Conservation (phyloP, 92 coral and sea anemone genomes). For the Palythoa grandiflora region DNA sequence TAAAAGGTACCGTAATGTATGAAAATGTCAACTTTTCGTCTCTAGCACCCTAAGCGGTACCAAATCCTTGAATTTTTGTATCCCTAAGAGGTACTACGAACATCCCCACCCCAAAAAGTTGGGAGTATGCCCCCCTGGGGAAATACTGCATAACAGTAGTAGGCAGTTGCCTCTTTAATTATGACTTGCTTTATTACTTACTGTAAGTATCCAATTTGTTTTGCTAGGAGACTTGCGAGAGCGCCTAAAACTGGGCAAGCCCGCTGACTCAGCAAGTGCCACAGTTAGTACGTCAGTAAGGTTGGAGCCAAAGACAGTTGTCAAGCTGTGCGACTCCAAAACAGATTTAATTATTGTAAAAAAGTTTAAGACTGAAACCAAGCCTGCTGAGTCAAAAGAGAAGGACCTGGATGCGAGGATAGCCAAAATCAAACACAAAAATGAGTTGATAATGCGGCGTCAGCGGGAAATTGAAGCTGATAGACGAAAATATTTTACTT, state of each 20-base stretch:
- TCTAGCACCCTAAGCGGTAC: too few species aligned
- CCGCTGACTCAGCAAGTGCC: constrained; percentile 10
- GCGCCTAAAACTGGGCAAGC: background rate
- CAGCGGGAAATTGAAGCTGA: constrained; percentile 82
- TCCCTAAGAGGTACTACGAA: too few species aligned
- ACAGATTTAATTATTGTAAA: constrained; percentile 45
- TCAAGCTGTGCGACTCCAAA: constrained; percentile 37
- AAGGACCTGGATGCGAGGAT: constrained; percentile 86
- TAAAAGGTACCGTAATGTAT: too few species aligned
- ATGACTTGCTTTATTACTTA: background rate
- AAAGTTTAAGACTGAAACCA: constrained; percentile 42
- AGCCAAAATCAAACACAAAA: constrained; percentile 73
- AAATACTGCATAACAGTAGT: too few species aligned
- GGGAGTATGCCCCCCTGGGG: too few species aligned
- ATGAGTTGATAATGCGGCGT: constrained; percentile 72
- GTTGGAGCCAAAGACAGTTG: constrained; percentile 9
- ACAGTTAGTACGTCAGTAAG: background rate
- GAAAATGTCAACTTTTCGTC: too few species aligned
- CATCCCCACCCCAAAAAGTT: too few species aligned
- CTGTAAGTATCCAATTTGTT: background rate
- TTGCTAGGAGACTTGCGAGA: constrained; percentile 16
- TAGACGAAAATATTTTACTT: constrained; percentile 31
- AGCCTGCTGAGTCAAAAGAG: constrained; percentile 54
- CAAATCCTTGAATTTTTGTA: too few species aligned
- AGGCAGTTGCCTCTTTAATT: too few species aligned